Evolutionary conservation across 2,797 vertebrate genomes (phyloP).

Genomic region (Mycteria americana): DNA sequence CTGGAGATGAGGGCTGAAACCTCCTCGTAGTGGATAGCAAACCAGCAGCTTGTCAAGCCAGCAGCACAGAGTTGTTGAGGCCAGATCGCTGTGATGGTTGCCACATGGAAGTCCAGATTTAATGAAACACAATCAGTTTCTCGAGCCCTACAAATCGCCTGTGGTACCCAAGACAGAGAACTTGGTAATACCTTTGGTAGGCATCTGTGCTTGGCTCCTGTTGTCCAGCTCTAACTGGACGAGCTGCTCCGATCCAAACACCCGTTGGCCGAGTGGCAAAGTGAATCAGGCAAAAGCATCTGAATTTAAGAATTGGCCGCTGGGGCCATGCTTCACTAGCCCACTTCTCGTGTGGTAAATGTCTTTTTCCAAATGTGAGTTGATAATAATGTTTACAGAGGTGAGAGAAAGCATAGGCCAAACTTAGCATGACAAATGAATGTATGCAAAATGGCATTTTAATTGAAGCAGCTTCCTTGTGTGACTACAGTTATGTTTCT

Average conservation of each 20-base stretch:
- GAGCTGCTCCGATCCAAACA: neutral
- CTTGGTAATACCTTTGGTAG: neutral
- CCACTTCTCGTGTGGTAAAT: neutral
- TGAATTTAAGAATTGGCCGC: neutral
- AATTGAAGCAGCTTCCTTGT: neutral
- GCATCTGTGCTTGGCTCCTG: neutral
- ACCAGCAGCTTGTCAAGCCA: neutral
- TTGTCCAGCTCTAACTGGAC: neutral
- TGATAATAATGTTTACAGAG: neutral
- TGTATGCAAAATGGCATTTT: neutral
- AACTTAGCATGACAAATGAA: neutral
- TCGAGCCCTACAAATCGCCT: neutral
- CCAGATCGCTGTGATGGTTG: neutral
- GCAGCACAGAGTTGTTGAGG: neutral
- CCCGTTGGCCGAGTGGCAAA: fast-evolving
- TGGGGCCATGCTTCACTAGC: neutral
- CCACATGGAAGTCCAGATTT: neutral
- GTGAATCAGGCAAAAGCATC: neutral
- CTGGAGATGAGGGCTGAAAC: neutral
- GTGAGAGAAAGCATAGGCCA: neutral
- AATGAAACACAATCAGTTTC: neutral
- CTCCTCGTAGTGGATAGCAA: neutral
- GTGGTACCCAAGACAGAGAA: neutral
- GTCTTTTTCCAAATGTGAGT: neutral
- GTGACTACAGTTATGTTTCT: fast-evolving